Percentiles rank a stretch among this genome's conserved stretches.
phyloP scores from a whole-genome alignment of 2,888 invertebrate genomes.

The Tenthredo livida region DNA sequence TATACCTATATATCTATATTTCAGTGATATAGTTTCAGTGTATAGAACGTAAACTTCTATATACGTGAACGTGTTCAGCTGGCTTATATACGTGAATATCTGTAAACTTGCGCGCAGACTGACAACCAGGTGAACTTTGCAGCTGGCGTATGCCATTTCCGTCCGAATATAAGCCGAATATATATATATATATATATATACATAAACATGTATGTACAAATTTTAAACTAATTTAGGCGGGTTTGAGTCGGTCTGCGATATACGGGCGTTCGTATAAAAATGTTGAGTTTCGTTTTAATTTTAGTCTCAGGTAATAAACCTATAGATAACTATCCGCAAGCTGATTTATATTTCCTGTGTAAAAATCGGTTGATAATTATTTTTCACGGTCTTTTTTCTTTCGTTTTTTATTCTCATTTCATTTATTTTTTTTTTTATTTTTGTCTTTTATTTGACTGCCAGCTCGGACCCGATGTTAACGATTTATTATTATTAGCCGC shows the following conservation, averaged over 20 bases:
- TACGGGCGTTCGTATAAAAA: neutral
- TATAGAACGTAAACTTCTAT: neutral
- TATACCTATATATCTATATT: conserved; percentile 19
- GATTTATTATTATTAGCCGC: conserved; percentile 26
- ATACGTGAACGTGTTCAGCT: conserved; percentile 29
- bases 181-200: conserved; percentile 1
- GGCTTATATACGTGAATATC: neutral
- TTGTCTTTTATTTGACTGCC: neutral
- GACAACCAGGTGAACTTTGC: conserved; percentile 52
- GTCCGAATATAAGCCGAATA: conserved; percentile 35
- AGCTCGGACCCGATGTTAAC: neutral
- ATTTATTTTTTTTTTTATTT: neutral
- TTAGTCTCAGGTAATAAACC: neutral
- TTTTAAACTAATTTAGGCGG: conserved; percentile 13
- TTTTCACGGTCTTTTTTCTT: neutral
- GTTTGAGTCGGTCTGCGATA: neutral
- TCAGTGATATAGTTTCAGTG: neutral
- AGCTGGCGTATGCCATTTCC: conserved; percentile 51
- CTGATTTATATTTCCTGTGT: conserved; percentile 45
- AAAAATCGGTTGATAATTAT: conserved; percentile 5
- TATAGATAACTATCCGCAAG: conserved; percentile 17
- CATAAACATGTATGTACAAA: too few species aligned
- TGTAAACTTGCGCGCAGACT: conserved; percentile 19
- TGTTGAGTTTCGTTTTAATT: neutral
- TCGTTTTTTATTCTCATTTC: neutral